Conservation (phyloP, 2,797 vertebrate genomes). For the Cichlasoma orientale region DNA sequence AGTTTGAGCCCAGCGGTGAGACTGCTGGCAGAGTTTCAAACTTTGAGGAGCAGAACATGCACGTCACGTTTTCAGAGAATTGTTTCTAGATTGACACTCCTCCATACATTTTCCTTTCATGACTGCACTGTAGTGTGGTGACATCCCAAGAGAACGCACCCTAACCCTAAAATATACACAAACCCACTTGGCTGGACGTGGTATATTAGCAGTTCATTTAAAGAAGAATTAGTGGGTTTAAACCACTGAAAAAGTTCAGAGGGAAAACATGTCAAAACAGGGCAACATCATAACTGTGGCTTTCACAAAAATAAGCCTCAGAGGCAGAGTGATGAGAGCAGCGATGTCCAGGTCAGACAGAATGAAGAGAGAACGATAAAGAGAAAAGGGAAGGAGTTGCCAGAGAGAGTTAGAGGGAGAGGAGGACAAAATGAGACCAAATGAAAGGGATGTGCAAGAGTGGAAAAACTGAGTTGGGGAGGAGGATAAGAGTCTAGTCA, state of each 20-base stretch:
- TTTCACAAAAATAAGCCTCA: conserved; percentile 32
- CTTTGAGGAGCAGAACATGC: not conserved
- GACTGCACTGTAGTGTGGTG: conserved; percentile 20
- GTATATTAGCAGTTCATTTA: conserved; percentile 45
- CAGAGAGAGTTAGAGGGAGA: not conserved
- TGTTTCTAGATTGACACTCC: conserved; percentile 6
- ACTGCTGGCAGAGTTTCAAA: not conserved
- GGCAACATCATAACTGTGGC: conserved; percentile 38
- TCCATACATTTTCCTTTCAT: not conserved
- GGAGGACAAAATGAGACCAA: conserved; percentile 18
- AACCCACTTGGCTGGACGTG: conserved; percentile 13
- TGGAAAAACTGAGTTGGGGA: conserved; percentile 37
- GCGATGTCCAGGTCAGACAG: conserved; percentile 33
- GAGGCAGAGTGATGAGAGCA: conserved; percentile 40
- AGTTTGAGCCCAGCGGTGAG: not conserved
- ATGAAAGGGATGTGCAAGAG: conserved; percentile 5
- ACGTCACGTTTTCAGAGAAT: not conserved
- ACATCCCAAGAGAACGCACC: conserved; percentile 14
- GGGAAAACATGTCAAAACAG: conserved; percentile 61
- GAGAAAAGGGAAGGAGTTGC: not conserved
- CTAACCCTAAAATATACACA: not conserved
- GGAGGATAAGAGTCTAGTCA: conserved; percentile 12
- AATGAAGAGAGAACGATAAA: conserved; percentile 2
- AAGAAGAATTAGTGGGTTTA: conserved; percentile 49
- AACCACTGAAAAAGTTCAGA: conserved; percentile 49